Conservation (phyloP, 2,113 vertebrate species). For the Neogale vison region DNA sequence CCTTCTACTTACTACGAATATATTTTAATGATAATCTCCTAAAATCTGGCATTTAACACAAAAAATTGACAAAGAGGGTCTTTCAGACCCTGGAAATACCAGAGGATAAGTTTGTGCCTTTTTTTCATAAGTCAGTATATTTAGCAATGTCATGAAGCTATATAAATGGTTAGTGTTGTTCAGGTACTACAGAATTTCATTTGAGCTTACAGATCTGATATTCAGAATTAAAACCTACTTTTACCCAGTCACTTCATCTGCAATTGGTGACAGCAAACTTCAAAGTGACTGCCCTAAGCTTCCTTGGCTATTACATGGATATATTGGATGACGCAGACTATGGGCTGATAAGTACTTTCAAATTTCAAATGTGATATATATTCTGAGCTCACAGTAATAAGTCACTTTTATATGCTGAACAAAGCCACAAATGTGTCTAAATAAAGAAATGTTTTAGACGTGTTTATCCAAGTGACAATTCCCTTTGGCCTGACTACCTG, state of each 20-base stretch:
- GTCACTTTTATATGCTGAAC: not conserved
- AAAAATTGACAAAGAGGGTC: not conserved
- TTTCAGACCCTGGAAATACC: not conserved
- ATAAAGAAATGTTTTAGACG: conserved; percentile 18
- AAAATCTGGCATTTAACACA: not conserved
- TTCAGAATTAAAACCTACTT: not conserved
- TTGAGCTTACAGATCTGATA: not conserved
- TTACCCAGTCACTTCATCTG: not conserved
- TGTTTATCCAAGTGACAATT: conserved; percentile 35
- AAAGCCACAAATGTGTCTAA: not conserved
- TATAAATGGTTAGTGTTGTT: not conserved
- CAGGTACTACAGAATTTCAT: not conserved
- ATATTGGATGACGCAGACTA: not conserved
- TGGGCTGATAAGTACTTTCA: not conserved
- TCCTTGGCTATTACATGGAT: not conserved
- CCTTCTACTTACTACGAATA: not conserved
- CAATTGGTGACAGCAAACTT: conserved; percentile 12
- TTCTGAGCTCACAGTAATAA: not conserved
- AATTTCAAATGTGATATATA: not conserved
- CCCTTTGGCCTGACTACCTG: not conserved
- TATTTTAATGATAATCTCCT: not conserved
- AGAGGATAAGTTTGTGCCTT: not conserved
- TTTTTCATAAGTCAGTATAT: not conserved
- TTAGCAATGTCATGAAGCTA: not conserved
- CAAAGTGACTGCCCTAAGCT: not conserved